A percentile compares a stretch with the other conserved stretches of the same genome.
Evolutionary conservation across 2,888 invertebrate genomes (phyloP).

Genomic region (Sclerodermus sp.): DNA sequence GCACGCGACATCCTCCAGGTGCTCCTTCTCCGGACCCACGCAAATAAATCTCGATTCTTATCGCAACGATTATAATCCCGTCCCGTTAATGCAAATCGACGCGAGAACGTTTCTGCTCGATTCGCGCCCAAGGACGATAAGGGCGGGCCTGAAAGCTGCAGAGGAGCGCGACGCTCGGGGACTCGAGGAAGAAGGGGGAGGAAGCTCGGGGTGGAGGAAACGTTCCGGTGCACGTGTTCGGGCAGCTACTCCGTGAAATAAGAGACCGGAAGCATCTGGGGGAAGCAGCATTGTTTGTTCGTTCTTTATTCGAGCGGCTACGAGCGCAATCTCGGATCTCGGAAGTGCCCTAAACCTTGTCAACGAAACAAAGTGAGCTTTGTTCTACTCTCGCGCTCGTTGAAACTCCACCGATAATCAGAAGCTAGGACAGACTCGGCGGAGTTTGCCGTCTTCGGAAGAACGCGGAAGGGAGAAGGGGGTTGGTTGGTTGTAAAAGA

Average conservation of each 20-base stretch:
- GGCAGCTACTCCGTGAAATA: constrained; percentile 52
- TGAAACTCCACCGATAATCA: too few relatives aligned
- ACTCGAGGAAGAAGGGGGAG: constrained; percentile 1
- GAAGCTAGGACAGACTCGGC: too few relatives aligned
- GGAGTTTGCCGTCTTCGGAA: background rate
- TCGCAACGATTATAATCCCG: too few relatives aligned
- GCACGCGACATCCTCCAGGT: constrained; percentile 44
- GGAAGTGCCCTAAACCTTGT: too few relatives aligned
- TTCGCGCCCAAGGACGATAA: background rate
- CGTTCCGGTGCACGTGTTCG: constrained; percentile 48
- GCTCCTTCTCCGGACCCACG: constrained; percentile 9
- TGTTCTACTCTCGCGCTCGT: too few relatives aligned
- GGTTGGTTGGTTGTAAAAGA: background rate
- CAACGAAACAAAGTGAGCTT: too few relatives aligned
- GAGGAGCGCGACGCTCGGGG: constrained; percentile 2
- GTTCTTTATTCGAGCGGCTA: constrained; percentile 38
- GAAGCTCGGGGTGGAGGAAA: constrained; percentile 31
- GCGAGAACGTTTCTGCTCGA: too few relatives aligned
- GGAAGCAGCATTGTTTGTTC: constrained; percentile 54
- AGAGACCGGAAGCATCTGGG: constrained; percentile 57
- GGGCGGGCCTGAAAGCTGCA: constrained; percentile 10
- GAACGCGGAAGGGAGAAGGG: background rate
- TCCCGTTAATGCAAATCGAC: too few relatives aligned
- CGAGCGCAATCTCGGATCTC: constrained; percentile 22
- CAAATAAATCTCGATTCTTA: too few relatives aligned